Base-by-base conservation (phyloP, 1,140 invertebrate species). In the Drosophila cardini region DNA sequence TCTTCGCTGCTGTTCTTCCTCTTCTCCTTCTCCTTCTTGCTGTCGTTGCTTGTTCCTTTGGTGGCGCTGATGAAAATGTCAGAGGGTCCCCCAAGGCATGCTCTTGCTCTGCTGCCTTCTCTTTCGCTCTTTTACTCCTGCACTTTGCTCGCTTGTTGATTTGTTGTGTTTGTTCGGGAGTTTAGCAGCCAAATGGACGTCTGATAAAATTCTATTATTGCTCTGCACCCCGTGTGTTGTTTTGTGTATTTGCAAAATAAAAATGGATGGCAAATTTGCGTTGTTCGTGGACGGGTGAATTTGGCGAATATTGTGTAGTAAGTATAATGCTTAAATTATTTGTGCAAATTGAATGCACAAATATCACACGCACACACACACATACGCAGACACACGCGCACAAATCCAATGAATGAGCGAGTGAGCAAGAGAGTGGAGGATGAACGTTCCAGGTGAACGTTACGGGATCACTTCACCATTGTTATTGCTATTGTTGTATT, bases 1-100 rank as follows among this genome's bases (percentile, higher is more conserved):
- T 63, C 62, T 53, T 30, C 71, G 74, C 34, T 61, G 30, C n/a
- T 36, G 40, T 42, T 78, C 60, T 57, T 72, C 68, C 45, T 61
- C 21, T 26, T 5, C 21, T 26, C 4, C 21, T 26, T 26, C 21
- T 26, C 5, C 32, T 45, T 56, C 53, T 61, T 74, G 50, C 55
- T 61, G 72, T 61, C 58, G 48, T 62, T 76, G 63, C 42, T 68
- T 64, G 55, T 60, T 76, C 76, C 82, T 84, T 67, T 36, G 52
- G 64, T 57, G 63, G 75, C 64, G 71, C 74, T 70, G 76, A 80
- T 83, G 76, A 68, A 86, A 87, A 87, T 87, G 83, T 87, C 83
- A 87, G 83, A 87, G 84, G 83, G 76, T 86, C 82, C 76, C 82
- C 74, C 83, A 78, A 84, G 79, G 81, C 82, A 86, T 87, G 15